A percentile compares a stretch with the other conserved stretches of the same genome.
Evolutionary conservation across 2,797 vertebrate genomes (phyloP).

Genomic region (Tiaroga cobitis): DNA sequence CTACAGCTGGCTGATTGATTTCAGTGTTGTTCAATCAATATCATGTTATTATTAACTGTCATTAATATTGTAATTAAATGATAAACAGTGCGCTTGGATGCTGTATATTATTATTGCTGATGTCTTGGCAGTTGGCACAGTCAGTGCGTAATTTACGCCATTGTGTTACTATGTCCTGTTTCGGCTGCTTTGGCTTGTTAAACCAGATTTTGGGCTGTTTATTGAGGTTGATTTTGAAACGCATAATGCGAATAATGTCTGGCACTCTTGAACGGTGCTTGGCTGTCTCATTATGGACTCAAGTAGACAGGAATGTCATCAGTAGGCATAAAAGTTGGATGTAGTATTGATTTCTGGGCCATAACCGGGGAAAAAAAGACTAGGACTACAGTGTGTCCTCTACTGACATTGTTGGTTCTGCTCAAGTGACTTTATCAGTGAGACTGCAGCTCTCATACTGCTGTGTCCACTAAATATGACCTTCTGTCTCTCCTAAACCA

Average conservation of each 20-base stretch:
- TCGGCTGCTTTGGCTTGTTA: constrained; percentile 11
- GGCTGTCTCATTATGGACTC: neutral
- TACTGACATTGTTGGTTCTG: constrained; percentile 34
- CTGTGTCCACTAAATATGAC: constrained; percentile 26
- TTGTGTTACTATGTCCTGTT: neutral
- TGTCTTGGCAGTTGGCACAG: constrained; percentile 6
- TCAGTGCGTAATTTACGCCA: neutral
- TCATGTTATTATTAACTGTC: neutral
- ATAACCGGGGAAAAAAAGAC: neutral
- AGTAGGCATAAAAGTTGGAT: constrained; percentile 28
- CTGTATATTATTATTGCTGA: neutral
- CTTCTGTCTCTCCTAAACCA: constrained; percentile 15
- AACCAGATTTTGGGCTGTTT: constrained; percentile 3
- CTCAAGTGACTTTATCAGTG: constrained; percentile 5
- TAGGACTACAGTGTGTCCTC: neutral
- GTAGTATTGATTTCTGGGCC: constrained; percentile 11
- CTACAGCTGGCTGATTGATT: neutral
- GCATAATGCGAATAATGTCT: neutral
- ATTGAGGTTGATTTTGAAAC: neutral
- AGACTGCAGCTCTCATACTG: constrained; percentile 12
- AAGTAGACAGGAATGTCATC: neutral
- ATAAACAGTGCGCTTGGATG: neutral
- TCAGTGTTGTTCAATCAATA: neutral
- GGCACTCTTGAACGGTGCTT: constrained; percentile 8
- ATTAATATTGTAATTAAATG: no score